These are phyloP conservation scores for Chloroclysta siterata DNA, from an alignment of 2,888 invertebrate genomes.

Conservation along the genomic window DNA sequence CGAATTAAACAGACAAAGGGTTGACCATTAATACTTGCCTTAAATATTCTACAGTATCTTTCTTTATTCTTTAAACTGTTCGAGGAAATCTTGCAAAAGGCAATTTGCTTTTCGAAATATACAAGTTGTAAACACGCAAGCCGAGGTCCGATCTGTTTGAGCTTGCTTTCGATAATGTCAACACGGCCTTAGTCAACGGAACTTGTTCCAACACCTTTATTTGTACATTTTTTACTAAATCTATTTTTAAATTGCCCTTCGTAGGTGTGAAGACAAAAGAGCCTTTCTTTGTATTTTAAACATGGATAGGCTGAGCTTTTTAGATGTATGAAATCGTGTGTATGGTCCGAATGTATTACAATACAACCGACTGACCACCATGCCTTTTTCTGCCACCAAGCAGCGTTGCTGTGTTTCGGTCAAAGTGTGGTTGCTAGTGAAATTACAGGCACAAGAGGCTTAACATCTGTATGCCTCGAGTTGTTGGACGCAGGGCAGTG, in stretches of 20 bases:
- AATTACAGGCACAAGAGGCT: too few species aligned
- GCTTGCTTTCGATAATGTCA: conserved; percentile 81
- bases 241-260: conserved; percentile 58
- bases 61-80: conserved; percentile 43
- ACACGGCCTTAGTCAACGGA: conserved; percentile 72
- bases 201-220: conserved; percentile 71
- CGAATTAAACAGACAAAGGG: conserved; percentile 10
- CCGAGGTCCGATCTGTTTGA: conserved; percentile 68
- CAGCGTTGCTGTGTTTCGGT: too few species aligned
- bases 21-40: conserved; percentile 6
- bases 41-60: conserved; percentile 13
- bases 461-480: too few species aligned
- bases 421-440: too few species aligned
- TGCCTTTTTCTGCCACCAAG: too few species aligned
- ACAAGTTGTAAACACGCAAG: conserved; percentile 65
- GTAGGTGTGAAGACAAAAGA: conserved; percentile 35
- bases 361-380: background rate
- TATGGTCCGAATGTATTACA: background rate
- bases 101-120: conserved; percentile 71
- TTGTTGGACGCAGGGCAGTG: too few species aligned
- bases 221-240: conserved; percentile 66
- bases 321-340: background rate
- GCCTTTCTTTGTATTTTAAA: conserved; percentile 18
- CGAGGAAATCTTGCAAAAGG: conserved; percentile 64
- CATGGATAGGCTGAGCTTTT: background rate